Evolutionary conservation across 1,140 invertebrate species (phyloP), one percentile per base, ranked within the genome.

Genomic region (Heliconius eleuchia): DNA sequence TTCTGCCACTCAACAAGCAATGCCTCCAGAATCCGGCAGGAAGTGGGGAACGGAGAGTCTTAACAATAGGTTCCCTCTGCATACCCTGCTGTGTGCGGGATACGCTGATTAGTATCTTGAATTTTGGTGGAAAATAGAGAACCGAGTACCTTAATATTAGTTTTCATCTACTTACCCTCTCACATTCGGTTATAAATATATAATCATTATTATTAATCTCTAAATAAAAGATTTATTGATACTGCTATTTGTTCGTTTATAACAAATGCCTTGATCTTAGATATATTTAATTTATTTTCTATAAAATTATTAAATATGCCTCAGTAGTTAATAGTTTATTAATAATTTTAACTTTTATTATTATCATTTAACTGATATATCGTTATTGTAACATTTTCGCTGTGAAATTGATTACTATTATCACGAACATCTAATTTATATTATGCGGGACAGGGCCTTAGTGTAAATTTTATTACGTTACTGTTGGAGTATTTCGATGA

Each of bases 341-440:
- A n/a, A 57, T 57, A 23, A n/a, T 57, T 57, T 57, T n/a, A n/a
- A 23, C 52, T 23, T 73, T 8, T 23, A n/a, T 74, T n/a, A 55
- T 52, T 74, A 27, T 66, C 39, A 73, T 37, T 74, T 70, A 42
- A 57, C 11, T 74, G 39, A 66, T 42, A 2, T 75, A 75, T 75
- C 74, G 39, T 46, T 37, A 37, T 37, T 74, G 39, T 74, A 52
- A 9, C 18, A 78, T 23, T 30, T 42, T 42, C 23, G 9, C 23
- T 11, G 23, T 8, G 60, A 66, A 27, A 27, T 23, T 30, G n/a
- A 66, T 52, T 42, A 66, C 8, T 60, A 34, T 42, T 73, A 60
- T 75, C 74, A 60, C 74, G 37, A 55, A 73, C 34, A 78, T 73
- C 71, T 60, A 50, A 78, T 74, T 74, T 50, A 74, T 78, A 74